These are phyloP conservation scores for Tanytarsus gracilentus DNA, from an alignment of 2,888 invertebrate genomes.

Conservation along the genomic window DNA sequence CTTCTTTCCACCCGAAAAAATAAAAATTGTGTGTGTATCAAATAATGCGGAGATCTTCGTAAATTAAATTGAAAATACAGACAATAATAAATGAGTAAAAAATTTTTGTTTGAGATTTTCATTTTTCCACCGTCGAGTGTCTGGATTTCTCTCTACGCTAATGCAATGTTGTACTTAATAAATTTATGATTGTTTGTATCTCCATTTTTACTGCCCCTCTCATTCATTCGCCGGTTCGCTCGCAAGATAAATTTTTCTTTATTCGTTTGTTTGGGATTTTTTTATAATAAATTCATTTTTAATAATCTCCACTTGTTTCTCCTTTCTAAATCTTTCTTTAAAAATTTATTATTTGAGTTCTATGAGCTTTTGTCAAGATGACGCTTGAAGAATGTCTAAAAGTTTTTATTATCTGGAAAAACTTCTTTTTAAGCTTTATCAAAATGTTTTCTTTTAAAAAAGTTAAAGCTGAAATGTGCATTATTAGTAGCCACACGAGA, in stretches of 20 bases:
- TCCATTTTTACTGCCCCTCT: conserved; percentile 1
- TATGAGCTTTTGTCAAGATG: neutral
- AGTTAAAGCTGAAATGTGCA: too few relatives aligned
- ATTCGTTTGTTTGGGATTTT: neutral
- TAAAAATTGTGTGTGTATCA: neutral
- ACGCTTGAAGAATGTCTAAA: neutral
- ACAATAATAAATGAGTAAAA: conserved; percentile 28
- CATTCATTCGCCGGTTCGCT: too few relatives aligned
- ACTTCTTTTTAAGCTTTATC: too few relatives aligned
- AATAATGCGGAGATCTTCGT: conserved; percentile 20
- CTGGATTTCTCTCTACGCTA: conserved; percentile 24
- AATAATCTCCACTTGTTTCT: conserved; percentile 16
- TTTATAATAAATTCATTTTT: conserved; percentile 11
- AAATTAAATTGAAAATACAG: conserved; percentile 25
- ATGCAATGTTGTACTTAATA: conserved; percentile 28
- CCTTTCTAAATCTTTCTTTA: neutral
- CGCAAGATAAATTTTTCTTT: neutral
- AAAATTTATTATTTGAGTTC: conserved; percentile 2
- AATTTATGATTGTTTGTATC: conserved; percentile 24
- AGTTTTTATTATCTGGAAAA: neutral
- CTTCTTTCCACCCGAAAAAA: too few relatives aligned
- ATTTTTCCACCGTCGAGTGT: neutral
- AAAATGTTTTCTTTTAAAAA: too few relatives aligned
- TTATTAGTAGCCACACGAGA: too few relatives aligned
- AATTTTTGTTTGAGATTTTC: conserved; percentile 17